These are phyloP conservation scores for Drosophila rubida DNA, from an alignment of 2,888 invertebrate genomes.

Conservation along the genomic window DNA sequence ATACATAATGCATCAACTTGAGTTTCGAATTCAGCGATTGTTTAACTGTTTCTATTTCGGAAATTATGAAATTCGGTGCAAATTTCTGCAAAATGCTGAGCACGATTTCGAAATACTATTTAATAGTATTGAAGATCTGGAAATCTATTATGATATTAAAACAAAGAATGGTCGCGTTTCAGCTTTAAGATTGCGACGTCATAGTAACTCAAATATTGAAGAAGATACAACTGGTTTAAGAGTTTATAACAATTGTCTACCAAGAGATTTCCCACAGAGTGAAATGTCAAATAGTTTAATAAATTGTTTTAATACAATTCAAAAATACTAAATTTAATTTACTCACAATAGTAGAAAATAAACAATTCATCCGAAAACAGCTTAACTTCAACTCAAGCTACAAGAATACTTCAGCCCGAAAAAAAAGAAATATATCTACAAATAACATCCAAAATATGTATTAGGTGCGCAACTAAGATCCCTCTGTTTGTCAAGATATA, in stretches of 20 bases:
- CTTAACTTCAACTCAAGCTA: too few species aligned
- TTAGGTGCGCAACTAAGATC: too few species aligned
- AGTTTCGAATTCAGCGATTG: conserved; percentile 80
- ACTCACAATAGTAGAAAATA: too few species aligned
- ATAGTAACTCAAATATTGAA: background rate
- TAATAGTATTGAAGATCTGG: conserved; percentile 77
- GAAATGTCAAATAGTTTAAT: conserved; percentile 71
- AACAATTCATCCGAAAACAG: too few species aligned
- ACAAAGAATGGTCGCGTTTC: conserved; percentile 64
- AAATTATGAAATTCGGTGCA: conserved; percentile 73
- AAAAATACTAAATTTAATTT: conserved; percentile 26
- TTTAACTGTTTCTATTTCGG: conserved; percentile 80
- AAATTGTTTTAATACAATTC: conserved; percentile 63
- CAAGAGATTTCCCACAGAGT: conserved; percentile 70
- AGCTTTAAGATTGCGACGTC: conserved; percentile 34
- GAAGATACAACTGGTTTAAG: background rate
- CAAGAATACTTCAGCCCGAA: too few species aligned
- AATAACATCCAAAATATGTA: too few species aligned
- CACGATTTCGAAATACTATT: conserved; percentile 75
- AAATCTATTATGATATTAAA: conserved; percentile 80
- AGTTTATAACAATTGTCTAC: conserved; percentile 66
- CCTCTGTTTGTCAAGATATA: too few species aligned
- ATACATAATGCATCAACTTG: conserved; percentile 78
- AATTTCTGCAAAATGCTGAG: conserved; percentile 77
- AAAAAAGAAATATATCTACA: too few species aligned